These are phyloP conservation scores for Ibycter americanus DNA, from an alignment of 2,797 vertebrate species.

Conservation along the genomic window DNA sequence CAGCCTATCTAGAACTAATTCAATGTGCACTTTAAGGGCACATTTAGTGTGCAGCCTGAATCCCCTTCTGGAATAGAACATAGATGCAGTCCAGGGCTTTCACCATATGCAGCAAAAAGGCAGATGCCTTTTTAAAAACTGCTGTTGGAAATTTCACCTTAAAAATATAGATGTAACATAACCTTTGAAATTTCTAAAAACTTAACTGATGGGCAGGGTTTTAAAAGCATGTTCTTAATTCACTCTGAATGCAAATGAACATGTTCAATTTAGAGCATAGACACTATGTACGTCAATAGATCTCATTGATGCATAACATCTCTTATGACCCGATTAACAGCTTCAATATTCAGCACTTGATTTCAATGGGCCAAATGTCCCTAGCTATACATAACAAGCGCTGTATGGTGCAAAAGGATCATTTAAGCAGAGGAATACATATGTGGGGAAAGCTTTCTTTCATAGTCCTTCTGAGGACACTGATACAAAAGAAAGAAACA, in stretches of 20 bases:
- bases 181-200: slow-evolving; percentile 26
- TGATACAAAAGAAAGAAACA: slow-evolving; percentile 45
- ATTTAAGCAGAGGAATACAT: neutral
- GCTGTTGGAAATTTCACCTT: neutral
- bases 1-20: neutral
- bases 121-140: neutral
- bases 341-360: neutral
- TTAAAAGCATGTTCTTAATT: slow-evolving; percentile 5
- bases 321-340: neutral
- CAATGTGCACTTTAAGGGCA: neutral
- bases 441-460: neutral
- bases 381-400: neutral
- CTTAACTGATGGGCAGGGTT: neutral
- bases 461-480: neutral
- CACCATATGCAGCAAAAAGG: neutral
- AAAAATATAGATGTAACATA: neutral
- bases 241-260: neutral
- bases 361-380: neutral
- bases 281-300: neutral
- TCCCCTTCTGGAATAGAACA: neutral
- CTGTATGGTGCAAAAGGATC: neutral
- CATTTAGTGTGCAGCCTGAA: neutral
- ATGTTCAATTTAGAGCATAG: neutral
- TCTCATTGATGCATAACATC: neutral
- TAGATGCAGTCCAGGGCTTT: neutral